Conservation (phyloP, 2,113 vertebrate species). For the Galemys pyrenaicus region DNA sequence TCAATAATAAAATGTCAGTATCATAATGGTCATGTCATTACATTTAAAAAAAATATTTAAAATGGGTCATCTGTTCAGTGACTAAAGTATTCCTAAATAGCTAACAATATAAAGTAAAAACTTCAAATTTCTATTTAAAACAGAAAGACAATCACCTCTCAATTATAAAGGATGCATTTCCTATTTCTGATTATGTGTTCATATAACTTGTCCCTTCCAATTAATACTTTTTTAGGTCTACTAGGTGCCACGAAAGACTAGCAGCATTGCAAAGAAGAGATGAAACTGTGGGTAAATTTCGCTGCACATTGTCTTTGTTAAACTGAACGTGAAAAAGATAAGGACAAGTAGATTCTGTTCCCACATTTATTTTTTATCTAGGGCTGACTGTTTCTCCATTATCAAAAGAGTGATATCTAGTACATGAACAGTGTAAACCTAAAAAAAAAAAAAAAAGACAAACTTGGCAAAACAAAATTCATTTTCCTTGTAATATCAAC, state of each 20-base stretch:
- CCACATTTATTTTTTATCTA: background rate
- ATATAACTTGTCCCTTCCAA: constrained; percentile 1
- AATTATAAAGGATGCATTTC: background rate
- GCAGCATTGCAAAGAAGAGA: background rate
- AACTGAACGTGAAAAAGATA: background rate
- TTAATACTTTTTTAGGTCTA: background rate
- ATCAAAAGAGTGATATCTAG: background rate
- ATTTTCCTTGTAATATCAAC: background rate
- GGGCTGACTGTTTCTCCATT: background rate
- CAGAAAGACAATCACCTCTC: background rate
- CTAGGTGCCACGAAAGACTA: background rate
- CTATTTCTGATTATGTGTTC: background rate
- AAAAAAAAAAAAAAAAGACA: background rate
- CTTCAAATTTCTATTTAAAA: constrained; percentile 25
- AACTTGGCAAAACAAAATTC: background rate
- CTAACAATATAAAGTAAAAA: background rate
- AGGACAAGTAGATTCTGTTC: background rate
- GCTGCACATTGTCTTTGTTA: background rate
- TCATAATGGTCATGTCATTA: constrained; percentile 15
- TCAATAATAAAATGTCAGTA: constrained; percentile 27
- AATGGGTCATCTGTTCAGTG: constrained; percentile 37
- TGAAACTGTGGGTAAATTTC: background rate
- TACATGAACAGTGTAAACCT: background rate
- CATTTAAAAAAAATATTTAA: background rate
- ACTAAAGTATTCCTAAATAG: background rate